phyloP scores from a whole-genome alignment of 2,113 vertebrate genomes.

The Nycticryphes semicollaris region DNA sequence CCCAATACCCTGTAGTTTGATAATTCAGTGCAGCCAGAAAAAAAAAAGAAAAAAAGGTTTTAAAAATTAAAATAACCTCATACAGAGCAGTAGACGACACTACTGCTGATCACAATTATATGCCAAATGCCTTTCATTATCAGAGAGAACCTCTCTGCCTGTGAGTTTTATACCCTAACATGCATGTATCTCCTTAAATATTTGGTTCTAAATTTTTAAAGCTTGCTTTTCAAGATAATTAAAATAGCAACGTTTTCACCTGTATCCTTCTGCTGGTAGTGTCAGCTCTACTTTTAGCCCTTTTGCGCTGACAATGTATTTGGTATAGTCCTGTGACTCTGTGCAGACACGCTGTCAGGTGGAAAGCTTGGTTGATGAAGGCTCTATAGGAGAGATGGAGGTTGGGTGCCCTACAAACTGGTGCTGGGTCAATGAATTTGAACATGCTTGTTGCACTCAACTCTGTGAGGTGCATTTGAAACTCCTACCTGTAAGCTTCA shows the following conservation, averaged over 20 bases:
- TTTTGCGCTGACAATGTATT: neutral
- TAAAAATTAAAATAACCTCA: neutral
- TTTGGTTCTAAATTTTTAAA: neutral
- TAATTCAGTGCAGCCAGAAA: neutral
- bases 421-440: neutral
- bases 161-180: neutral
- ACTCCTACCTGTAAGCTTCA: neutral
- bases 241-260: neutral
- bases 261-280: neutral
- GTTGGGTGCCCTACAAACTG: neutral
- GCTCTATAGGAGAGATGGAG: neutral
- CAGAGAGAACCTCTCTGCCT: neutral
- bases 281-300: neutral
- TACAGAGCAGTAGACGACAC: neutral
- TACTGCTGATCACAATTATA: neutral
- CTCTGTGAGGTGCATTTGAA: neutral
- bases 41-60: neutral
- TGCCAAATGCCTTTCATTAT: neutral
- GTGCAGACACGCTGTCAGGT: neutral
- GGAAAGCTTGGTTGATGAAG: fast-evolving
- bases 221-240: neutral
- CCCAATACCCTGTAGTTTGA: neutral
- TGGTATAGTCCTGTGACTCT: neutral
- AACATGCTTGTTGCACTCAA: neutral
- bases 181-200: neutral